Evolutionary conservation across 2,888 invertebrate species (phyloP), one percentile per base, ranked within the genome.

Genomic region (Scaptomyza tumidula): DNA sequence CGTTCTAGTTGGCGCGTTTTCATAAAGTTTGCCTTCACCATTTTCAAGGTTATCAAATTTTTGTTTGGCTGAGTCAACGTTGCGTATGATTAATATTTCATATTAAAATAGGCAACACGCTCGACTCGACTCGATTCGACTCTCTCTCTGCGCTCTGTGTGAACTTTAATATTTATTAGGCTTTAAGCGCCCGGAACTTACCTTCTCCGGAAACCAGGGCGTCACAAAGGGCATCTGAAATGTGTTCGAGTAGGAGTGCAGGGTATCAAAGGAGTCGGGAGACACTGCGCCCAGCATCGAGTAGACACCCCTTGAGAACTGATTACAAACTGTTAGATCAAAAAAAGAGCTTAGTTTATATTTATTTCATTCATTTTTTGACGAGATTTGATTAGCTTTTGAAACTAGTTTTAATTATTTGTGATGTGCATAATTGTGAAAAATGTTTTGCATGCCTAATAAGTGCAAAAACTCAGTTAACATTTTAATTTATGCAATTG

Each of bases 181-280:
- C 70, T 44, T 66, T 52, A 61, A 61, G 29, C 6, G 11, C 6
- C n/a, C 6, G 0, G 0, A 0, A n/a, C 91, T 93, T 92, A 96
- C 96, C 94, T 97, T 97, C 92, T 98, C 97, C 0, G 98, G 97
- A 90, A 97, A 98, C 97, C 97, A 97, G 13, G 97, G 97, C 48
- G 97, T 97, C 71, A 98, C 95, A 91, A 98, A 98, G 41, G 98
- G 98, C 96, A 98, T 97, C 93, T 98, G 97, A 92, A 98, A 98
- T 54, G 98, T 97, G 92, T 98, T 98, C 89, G 97, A 97, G 93
- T 98, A 98, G 19, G 98, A 98, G 92, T 98, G 97, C 55, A 98
- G 94, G 6, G 97, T 98, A 93, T 98, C 97, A 91, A 98, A 98
- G n/a, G 97, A 97, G 90, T 97, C 97, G 41, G 97, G 97, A 56